phyloP scores from a whole-genome alignment of 2,888 invertebrate genomes.

The Baronia brevicornis region DNA sequence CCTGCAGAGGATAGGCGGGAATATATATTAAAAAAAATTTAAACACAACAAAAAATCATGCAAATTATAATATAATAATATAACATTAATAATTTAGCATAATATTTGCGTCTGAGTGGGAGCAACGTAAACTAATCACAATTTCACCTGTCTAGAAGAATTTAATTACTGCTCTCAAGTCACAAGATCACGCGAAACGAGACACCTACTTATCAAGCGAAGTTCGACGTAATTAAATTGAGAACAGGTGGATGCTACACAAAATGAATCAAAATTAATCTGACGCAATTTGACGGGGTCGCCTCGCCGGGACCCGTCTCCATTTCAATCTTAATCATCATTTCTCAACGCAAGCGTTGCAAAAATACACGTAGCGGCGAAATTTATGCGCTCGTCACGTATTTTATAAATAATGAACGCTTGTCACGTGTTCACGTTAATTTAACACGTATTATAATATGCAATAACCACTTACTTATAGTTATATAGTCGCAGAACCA shows the following conservation, averaged over 20 bases:
- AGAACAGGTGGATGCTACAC: conserved; percentile 61
- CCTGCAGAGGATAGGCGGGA: no score
- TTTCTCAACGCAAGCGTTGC: background rate
- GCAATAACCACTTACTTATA: no score
- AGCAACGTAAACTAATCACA: background rate
- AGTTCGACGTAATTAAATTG: conserved; percentile 63
- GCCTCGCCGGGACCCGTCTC: conserved; percentile 2
- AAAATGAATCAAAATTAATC: conserved; percentile 70
- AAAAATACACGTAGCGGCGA: conserved; percentile 3
- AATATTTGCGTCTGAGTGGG: background rate
- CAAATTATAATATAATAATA: background rate
- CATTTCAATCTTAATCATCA: conserved; percentile 9
- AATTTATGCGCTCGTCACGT: no score
- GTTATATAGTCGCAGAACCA: no score
- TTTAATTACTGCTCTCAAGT: conserved; percentile 46
- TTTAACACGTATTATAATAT: no score
- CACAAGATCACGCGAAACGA: conserved; percentile 51
- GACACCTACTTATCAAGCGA: conserved; percentile 59
- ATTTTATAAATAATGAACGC: no score
- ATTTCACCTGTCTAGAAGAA: conserved; percentile 28
- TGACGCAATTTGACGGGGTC: conserved; percentile 53
- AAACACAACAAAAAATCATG: background rate
- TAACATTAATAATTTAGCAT: background rate
- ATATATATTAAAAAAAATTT: no score
- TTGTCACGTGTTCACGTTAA: no score